A percentile compares a stretch with the other conserved stretches of the same genome.
These are phyloP conservation scores for Distichodus sexfasciatus DNA, from an alignment of 2,797 vertebrate genomes.

Conservation along the genomic window DNA sequence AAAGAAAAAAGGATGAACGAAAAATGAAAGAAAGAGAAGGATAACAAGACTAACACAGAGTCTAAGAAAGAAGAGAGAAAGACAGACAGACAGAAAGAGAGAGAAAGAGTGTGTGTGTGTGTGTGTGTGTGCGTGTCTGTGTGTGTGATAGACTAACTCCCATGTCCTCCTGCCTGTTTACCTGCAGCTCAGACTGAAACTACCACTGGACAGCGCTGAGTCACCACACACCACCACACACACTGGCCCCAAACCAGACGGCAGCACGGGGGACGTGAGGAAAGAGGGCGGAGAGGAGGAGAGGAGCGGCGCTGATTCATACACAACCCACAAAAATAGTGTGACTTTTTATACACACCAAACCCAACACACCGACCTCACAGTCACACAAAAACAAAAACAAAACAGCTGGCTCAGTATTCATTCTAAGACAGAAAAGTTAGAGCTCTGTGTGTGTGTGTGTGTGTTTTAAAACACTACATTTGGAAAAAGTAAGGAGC, in stretches of 20 bases:
- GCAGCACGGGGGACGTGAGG: background rate
- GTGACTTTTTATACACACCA: background rate
- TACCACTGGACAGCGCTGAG: background rate
- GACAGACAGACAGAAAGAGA: background rate
- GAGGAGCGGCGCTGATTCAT: conserved; percentile 33
- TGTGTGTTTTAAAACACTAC: background rate
- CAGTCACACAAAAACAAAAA: conserved; percentile 13
- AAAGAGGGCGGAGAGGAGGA: background rate
- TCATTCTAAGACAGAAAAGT: background rate
- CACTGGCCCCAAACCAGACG: background rate
- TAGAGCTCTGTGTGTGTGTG: background rate
- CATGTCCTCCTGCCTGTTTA: too few relatives aligned
- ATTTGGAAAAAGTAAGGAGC: background rate
- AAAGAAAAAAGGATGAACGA: background rate
- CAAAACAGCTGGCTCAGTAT: too few relatives aligned
- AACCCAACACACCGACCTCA: background rate
- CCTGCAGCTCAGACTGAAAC: background rate
- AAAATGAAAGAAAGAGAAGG: too few relatives aligned
- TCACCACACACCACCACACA: background rate
- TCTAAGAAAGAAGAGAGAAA: too few relatives aligned
- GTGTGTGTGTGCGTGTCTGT: too few relatives aligned
- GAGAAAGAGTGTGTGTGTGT: background rate
- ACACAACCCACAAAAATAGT: conserved; percentile 21
- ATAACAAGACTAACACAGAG: too few relatives aligned
- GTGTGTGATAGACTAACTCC: too few relatives aligned